Base-by-base conservation (phyloP, 2,113 vertebrate species). In the Manacus vitellinus region DNA sequence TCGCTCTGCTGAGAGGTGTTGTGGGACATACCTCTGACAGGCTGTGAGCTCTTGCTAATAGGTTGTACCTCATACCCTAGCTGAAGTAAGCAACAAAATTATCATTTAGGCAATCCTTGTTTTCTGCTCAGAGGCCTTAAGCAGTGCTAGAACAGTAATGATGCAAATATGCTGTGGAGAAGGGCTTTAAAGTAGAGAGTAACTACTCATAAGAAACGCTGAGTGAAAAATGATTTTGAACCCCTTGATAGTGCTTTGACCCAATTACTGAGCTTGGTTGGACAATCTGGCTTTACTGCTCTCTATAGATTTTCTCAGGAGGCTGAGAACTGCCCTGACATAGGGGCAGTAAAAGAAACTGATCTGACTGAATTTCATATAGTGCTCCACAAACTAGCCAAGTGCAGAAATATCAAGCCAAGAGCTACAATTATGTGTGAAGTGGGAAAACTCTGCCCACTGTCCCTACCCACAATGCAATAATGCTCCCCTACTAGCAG, bases 391-490 rank as follows among this genome's bases (percentile, higher is more conserved):
- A 78, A 61, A 94, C 85, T 16, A 66, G 62, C 87, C 88, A 54
- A 44, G 61, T 78, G 83, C 81, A 92, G 68, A 46, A 71, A 35
- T 61, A 56, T 44, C 85, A 73, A 59, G 46, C 77, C 63, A 88
- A 95, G 88, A 92, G 55, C 61, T 80, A 37, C 84, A 22, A 56
- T 44, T 61, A 93, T 84, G 85, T 68, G 95, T 85, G 87, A 76
- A 83, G 62, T 84, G 90, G 94, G 95, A 94, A 81, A 89, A 54
- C 92, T 92, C 88, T 90, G 80, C 83, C 81, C 61, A 14, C 44
- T 75, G 66, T 96, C 89, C 20, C 95, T 97, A 92, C 88, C 84
- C 97, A 75, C 96, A 95, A 44, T 31, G 89, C 95, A 97, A 97
- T 97, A 96, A 97, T 95, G 87, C 66, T 94, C 76, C 75, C 66